Base-by-base conservation (phyloP, 2,888 invertebrate species). In the Drosophila affinis region DNA sequence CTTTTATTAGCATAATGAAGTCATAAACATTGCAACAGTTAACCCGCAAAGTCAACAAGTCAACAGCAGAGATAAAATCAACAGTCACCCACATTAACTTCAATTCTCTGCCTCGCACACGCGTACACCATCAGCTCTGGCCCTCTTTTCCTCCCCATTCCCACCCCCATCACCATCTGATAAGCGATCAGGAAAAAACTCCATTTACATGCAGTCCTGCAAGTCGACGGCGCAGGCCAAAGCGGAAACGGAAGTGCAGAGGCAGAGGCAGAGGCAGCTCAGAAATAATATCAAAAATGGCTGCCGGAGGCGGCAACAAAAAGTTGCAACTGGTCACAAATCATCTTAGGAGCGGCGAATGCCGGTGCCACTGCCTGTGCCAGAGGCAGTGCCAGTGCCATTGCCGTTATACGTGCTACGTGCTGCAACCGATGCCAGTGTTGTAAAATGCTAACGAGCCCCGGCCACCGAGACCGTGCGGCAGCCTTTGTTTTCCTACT, bases 231-330 rank as follows among this genome's bases (percentile, higher is more conserved):
- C 72, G 57, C 72, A 54, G 49, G 64, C 59, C 69, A 59, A 47
- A 72, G 72, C 85, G 85, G 85, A 85, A 85, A 56, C 87, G 85
- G 85, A 85, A 79, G 87, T 85, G 83, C 83, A 59, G 71, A 63
- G 55, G 63, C 71, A 76, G 72, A 1, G 21, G 21, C 83, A 59
- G 71, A 67, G 55, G 62, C 71, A 76, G 72, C 81, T 60, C 79
- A 73, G 81, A 85, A 87, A 87, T 85, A 87, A 87, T 86, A 82
- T 86, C 86, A 86, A 87, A 87, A 87, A 85, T 85, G 86, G 82
- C 86, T 87, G 81, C 81, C 79, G 81, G 79, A 67, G 86, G 83
- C 83, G 83, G 78, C 72, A 74, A 80, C 86, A 82, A 67, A 73
- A 86, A 87, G 81, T 84, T 87, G 78, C 83, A 80, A 75, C 81